Conservation (phyloP, 1,140 invertebrate genomes). For the Cepaea nemoralis region DNA sequence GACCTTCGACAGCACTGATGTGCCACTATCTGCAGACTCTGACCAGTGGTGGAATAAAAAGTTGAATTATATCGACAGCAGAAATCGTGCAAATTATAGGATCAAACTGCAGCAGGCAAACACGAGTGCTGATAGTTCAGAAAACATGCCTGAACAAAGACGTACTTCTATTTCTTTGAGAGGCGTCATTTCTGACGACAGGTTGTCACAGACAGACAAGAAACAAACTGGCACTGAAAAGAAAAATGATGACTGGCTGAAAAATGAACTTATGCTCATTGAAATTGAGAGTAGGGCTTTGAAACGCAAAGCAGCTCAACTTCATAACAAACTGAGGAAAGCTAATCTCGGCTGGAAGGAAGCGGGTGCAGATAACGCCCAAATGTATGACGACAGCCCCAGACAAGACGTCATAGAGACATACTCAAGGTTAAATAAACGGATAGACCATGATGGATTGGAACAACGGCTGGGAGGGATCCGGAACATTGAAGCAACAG, state of each 20-base stretch:
- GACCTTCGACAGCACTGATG: neutral
- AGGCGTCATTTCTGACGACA: too few relatives aligned
- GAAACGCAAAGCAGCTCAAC: neutral
- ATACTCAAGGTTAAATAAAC: too few relatives aligned
- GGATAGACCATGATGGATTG: too few relatives aligned
- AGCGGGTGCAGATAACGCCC: too few relatives aligned
- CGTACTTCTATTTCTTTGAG: too few relatives aligned
- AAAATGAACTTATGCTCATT: conserved; percentile 13
- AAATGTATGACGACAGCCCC: too few relatives aligned
- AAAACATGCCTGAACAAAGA: neutral
- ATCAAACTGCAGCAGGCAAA: neutral
- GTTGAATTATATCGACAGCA: neutral
- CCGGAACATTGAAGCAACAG: too few relatives aligned
- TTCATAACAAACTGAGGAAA: neutral
- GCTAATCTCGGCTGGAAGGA: neutral
- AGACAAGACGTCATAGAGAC: too few relatives aligned
- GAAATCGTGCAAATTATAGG: neutral
- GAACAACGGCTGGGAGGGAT: too few relatives aligned
- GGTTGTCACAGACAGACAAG: neutral
- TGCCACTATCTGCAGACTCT: neutral
- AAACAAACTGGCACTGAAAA: neutral
- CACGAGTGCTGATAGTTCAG: neutral
- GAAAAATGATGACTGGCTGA: neutral
- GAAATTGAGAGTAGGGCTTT: neutral
- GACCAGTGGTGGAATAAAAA: neutral